Base-by-base conservation (phyloP, 2,888 invertebrate species). In the Nysson spinosus region DNA sequence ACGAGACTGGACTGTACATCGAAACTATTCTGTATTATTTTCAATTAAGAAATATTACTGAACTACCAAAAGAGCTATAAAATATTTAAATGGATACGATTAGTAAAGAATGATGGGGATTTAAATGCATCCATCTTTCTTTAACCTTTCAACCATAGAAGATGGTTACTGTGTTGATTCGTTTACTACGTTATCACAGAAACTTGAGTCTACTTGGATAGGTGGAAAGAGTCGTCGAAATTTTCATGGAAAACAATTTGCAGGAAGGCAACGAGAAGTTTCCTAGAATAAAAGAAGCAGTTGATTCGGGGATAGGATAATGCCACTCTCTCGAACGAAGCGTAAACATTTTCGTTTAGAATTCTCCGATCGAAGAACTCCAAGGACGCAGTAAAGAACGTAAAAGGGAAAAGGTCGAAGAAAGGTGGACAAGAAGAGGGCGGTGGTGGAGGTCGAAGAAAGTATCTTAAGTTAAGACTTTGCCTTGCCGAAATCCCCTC, bases 331-430 rank as follows among this genome's bases (percentile, higher is more conserved):
- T 66, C 66, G 60, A 58, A 35, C 58, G 37, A 42, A 61, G 51
- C 62, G 69, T 72, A 72, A 77, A 69, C 72, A 67, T 69, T 77
- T 75, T 75, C 75, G 64, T 72, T 77, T 51, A 46, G 58, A 34
- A 46, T 54, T 50, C 54, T 49, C 57, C 64, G 42, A 75, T 68
- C 77, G 65, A 66, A 51, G 32, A 42, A 28, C 11, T 43, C 50
- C 22, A 32, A 34, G 35, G 55, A 57, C 49, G 44, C 50, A 32
- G 20, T 3, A 30, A 47, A 46, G 44, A 52, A 56, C 51, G 50
- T 51, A 39, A 61, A 61, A 37, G 55, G 20, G 39, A 40, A 39
- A 30, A 42, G 14, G 44, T 32, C 30, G 61, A 43, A 12, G 34
- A 34, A 42, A 17, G 42, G 32, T 16, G 43, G 20, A 56, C 12